Conservation (phyloP, 2,797 vertebrate species). For the Gadopsis marmoratus region DNA sequence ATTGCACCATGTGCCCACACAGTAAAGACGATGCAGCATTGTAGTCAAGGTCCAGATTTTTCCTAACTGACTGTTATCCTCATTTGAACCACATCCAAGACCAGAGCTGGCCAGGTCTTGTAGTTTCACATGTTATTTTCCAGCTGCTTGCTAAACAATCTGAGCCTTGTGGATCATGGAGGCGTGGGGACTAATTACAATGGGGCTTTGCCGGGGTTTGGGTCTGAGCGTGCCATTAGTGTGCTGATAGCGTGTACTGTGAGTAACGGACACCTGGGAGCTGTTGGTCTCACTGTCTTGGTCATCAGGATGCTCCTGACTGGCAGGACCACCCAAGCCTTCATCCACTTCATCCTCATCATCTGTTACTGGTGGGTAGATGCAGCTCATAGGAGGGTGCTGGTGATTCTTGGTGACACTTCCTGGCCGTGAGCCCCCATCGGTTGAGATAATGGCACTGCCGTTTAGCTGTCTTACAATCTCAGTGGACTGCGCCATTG, state of each 20-base stretch:
- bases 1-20: constrained; percentile 31
- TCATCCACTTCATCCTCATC: constrained; percentile 81
- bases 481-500: constrained; percentile 67
- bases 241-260: constrained; percentile 86
- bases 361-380: constrained; percentile 71
- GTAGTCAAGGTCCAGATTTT: constrained; percentile 3
- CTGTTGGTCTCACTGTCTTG: constrained; percentile 84
- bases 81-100: constrained; percentile 2
- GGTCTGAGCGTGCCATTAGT: constrained; percentile 88
- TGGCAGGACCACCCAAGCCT: constrained; percentile 78
- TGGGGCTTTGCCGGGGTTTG: constrained; percentile 82
- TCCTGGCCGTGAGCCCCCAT: constrained; percentile 57
- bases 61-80: neutral
- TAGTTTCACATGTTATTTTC: neutral
- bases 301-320: constrained; percentile 81
- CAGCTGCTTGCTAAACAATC: constrained; percentile 85
- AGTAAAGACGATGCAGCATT: constrained; percentile 24
- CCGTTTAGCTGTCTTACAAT: constrained; percentile 74
- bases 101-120: neutral
- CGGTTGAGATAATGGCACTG: constrained; percentile 59
- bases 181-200: constrained; percentile 77
- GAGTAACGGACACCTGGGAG: constrained; percentile 89
- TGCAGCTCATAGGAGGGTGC: constrained; percentile 61
- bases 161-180: constrained; percentile 87
- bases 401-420: constrained; percentile 65